Evolutionary conservation across 2,113 vertebrate genomes (phyloP), one percentile per base, ranked within the genome.

Genomic region (Mirounga angustirostris): DNA sequence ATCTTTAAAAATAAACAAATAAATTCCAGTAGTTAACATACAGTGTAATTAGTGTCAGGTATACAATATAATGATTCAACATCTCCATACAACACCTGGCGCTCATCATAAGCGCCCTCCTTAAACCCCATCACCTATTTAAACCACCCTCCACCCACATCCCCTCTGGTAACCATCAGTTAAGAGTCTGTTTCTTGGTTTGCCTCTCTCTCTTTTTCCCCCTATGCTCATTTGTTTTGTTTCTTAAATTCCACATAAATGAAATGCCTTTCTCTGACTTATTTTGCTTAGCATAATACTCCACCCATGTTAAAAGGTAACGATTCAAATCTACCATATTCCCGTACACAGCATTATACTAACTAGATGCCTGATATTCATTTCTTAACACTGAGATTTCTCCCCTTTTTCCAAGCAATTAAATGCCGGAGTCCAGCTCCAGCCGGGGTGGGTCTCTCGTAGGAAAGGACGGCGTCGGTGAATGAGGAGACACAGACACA

Each of bases 401-500:
- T 82, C 46, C 67, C 56, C 56, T 69, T 83, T 78, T 76, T 94
- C 80, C 28, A 28, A 93, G 65, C 63, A 93, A 91, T 15, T 85
- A 59, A 79, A 40, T 40, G 40, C 40, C 40, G 40, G 40, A 40
- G 40, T 40, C 40, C 40, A 40, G 40, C 40, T 40, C 40, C 40
- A 40, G 40, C 40, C 40, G 40, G 40, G 40, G 40, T 40, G 40
- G 40, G 40, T 40, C 40, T 40, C 40, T 40, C 40, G 40, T 40
- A 40, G 40, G 40, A 40, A 40, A 40, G 40, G 40, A 40, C 40
- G 40, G 40, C 40, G 40, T 40, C 4, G 4, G 40, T 4, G 40
- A 40, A 40, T 40, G 40, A 40, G 40, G 40, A 40, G 40, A 40
- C 40, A 40, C 40, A 40, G 40, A 40, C 40, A 40, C 40, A 40